Conservation (phyloP, 1,140 invertebrate species). For the Bombus huntii region DNA sequence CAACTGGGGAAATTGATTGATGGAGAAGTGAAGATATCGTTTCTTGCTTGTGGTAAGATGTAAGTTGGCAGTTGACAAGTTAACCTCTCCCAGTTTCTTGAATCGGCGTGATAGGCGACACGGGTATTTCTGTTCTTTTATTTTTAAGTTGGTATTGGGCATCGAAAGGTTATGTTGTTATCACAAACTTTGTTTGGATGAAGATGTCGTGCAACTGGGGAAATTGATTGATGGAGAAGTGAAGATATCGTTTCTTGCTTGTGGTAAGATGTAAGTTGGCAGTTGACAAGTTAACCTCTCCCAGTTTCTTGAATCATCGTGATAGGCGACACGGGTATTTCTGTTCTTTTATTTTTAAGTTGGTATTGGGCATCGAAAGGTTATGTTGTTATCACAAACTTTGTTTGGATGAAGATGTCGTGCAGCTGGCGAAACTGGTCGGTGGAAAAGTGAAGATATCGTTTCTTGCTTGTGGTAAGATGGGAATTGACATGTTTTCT, state of each 20-base stretch:
- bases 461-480: too few relatives aligned
- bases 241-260: too few relatives aligned
- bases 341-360: neutral
- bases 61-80: too few relatives aligned
- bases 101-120: neutral
- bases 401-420: neutral
- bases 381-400: neutral
- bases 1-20: neutral
- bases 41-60: too few relatives aligned
- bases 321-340: neutral
- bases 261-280: too few relatives aligned
- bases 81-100: neutral
- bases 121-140: neutral
- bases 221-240: fast-evolving
- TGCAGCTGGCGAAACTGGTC: fast-evolving
- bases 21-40: too few relatives aligned
- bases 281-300: neutral
- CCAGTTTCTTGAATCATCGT: neutral
- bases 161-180: neutral
- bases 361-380: too few relatives aligned
- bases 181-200: neutral
- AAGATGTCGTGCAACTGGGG: neutral
- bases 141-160: fast-evolving
- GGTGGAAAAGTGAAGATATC: too few relatives aligned
- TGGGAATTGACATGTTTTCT: too few relatives aligned